phyloP scores from a whole-genome alignment of 2,113 vertebrate genomes.

The Equus quagga region DNA sequence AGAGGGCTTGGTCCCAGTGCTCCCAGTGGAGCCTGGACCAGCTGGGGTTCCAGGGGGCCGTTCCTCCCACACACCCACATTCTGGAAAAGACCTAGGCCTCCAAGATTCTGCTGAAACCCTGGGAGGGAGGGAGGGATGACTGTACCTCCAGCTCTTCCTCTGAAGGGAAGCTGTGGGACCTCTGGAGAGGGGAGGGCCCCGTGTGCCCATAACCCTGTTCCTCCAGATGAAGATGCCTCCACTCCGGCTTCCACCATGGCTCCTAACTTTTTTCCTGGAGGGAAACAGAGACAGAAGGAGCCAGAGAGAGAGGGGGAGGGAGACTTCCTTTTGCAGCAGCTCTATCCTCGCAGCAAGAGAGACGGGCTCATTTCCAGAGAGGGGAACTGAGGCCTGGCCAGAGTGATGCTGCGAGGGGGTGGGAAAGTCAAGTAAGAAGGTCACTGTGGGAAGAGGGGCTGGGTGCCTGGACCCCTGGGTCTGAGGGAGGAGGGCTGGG shows the following conservation, averaged over 20 bases:
- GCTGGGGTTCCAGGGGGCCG: not conserved
- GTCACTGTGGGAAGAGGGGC: not conserved
- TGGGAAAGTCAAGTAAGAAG: too few species aligned
- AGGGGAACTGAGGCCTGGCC: not conserved
- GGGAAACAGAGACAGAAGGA: not conserved
- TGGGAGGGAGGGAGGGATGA: not conserved
- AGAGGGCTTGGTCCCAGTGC: not conserved
- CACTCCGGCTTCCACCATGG: not conserved
- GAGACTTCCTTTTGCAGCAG: not conserved
- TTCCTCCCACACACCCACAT: not conserved
- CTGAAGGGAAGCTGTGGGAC: not conserved
- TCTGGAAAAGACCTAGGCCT: conserved; percentile 21
- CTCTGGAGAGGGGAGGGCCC: too few species aligned
- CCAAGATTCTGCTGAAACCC: not conserved
- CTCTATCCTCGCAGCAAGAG: not conserved
- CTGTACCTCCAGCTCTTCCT: rapidly evolving
- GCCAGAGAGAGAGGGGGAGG: not conserved
- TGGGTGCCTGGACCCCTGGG: not conserved
- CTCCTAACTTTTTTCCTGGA: not conserved
- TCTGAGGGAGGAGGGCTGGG: not conserved
- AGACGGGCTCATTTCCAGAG: not conserved
- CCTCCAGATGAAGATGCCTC: not conserved
- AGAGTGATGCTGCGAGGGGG: too few species aligned
- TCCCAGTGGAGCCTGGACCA: not conserved
- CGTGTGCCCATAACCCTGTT: not conserved